These are phyloP conservation scores for Nemurella pictetii DNA, from an alignment of 2,888 invertebrate species.

Conservation along the genomic window DNA sequence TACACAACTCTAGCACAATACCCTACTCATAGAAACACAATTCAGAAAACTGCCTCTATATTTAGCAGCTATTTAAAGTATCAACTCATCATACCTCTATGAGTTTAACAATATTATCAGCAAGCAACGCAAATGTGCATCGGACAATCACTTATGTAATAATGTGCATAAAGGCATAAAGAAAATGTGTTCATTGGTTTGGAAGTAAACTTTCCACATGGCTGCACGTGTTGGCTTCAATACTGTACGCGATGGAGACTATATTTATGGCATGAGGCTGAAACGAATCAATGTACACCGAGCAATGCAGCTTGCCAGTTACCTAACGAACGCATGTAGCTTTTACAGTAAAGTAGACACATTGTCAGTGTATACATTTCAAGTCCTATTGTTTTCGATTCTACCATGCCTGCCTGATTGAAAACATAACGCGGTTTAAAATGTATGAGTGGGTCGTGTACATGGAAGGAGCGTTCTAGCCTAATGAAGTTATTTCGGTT, in stretches of 20 bases:
- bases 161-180: not conserved
- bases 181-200: not conserved
- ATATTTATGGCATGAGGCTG: not conserved
- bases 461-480: not conserved
- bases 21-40: too few species aligned
- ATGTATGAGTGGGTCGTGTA: not conserved
- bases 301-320: not conserved
- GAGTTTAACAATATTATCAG: not conserved
- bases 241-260: not conserved
- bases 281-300: not conserved
- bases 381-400: not conserved
- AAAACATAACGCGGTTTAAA: not conserved
- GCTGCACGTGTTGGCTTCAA: not conserved
- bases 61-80: not conserved
- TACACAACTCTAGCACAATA: too few species aligned
- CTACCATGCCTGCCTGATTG: not conserved
- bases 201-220: not conserved
- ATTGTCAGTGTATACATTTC: not conserved
- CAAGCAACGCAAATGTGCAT: not conserved
- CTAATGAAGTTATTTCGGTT: not conserved
- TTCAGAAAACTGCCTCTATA: too few species aligned
- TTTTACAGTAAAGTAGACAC: not conserved
- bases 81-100: not conserved
- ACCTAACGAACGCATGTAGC: not conserved
- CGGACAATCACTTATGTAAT: not conserved